Evolutionary conservation across 2,797 vertebrate species (phyloP), one percentile per base, ranked within the genome.

Genomic region (Pachyuromys duprasi): DNA sequence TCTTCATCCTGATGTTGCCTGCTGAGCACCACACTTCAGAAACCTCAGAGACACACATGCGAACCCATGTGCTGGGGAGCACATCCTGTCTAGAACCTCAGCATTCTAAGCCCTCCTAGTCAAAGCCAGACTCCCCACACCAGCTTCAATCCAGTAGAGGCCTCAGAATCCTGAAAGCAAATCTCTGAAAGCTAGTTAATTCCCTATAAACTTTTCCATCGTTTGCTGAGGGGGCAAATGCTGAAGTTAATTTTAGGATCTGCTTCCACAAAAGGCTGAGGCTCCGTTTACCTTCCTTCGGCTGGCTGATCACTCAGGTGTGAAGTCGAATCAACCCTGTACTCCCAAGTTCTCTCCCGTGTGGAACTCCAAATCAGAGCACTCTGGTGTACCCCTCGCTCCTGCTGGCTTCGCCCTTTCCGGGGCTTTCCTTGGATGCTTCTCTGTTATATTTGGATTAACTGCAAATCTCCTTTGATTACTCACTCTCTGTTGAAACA

Each of bases 391-490:
- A 26, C 36, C 55, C 88, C 65, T 63, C 45, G 26, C 9, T 57
- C 89, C 60, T 79, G 72, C 81, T 45, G 65, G 42, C 20, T 42
- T 95, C 65, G 26, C 36, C 75, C 91, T 79, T 88, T 13, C 49
- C 33, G 2, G 3, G 92, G 67, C 63, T 95, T 93, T 86, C 78
- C 6, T 55, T 9, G 83, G 89, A 97, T 90, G 63, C 60, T 55
- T 93, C 74, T 95, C 97, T 95, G 96, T 97, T 93, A 92, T 97
- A 91, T 94, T 80, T 24, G 93, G 90, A 95, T 95, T 55, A 97
- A 82, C 86, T 83, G 82, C 97, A 97, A 94, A 90, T 93, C 96
- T 97, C 93, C 95, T 75, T 63, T 65, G 22, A 97, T 98, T 49
- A 94, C 92, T 93, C 63, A 53, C 39, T 90, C 81, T 79, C 96